phyloP scores from a whole-genome alignment of 2,113 vertebrate species.

The Alexandromys fortis region DNA sequence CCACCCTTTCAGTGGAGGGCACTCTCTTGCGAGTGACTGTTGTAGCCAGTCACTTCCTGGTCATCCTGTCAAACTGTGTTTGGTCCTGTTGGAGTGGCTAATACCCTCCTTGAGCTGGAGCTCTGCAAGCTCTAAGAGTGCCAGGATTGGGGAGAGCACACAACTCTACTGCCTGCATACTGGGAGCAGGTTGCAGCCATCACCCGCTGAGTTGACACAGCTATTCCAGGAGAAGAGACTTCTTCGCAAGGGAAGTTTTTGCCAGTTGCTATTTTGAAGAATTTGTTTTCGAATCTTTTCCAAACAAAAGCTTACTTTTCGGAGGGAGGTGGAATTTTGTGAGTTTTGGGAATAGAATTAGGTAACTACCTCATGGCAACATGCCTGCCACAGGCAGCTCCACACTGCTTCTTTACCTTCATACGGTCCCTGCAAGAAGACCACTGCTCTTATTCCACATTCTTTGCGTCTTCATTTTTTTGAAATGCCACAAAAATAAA shows the following conservation, averaged over 20 bases:
- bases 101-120: neutral
- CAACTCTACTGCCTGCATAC: neutral
- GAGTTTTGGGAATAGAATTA: neutral
- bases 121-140: too few relatives aligned
- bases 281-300: neutral
- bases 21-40: neutral
- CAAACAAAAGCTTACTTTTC: neutral
- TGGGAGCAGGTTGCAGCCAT: neutral
- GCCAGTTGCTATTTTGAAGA: neutral
- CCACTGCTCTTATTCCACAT: neutral
- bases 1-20: neutral
- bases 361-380: neutral
- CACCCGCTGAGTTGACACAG: neutral
- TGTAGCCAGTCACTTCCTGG: neutral
- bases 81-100: neutral
- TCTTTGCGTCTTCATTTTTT: neutral
- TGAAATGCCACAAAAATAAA: neutral
- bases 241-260: constrained; percentile 12
- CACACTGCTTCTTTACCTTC: neutral
- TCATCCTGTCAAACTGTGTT: too few relatives aligned
- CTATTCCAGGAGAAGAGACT: neutral
- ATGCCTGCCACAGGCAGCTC: neutral
- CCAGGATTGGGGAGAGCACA: too few relatives aligned
- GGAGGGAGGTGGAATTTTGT: neutral
- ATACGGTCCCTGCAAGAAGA: neutral